Percentiles rank a stretch among this genome's conserved stretches.
Evolutionary conservation across 2,113 vertebrate species (phyloP).

Genomic region (Oncorhynchus nerka): DNA sequence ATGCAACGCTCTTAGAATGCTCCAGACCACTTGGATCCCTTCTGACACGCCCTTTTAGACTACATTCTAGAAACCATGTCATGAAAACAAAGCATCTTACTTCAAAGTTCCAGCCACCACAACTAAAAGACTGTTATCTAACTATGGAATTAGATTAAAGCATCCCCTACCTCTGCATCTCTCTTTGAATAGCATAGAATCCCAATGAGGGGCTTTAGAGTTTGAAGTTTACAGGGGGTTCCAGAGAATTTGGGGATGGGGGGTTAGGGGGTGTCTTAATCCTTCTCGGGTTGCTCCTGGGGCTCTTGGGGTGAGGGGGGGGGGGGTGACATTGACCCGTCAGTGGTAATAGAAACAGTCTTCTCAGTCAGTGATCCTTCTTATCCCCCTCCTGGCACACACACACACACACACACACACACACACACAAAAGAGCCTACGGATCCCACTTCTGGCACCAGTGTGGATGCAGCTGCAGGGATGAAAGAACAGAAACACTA

Average conservation of each 20-base stretch:
- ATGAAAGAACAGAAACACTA: slow-evolving; percentile 10
- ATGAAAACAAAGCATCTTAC: neutral
- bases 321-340: too few species aligned
- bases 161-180: neutral
- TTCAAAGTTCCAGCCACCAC: too few species aligned
- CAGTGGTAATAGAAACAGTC: slow-evolving; percentile 25
- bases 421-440: too few species aligned
- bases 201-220: slow-evolving; percentile 19
- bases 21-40: neutral
- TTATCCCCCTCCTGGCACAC: too few species aligned
- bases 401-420: too few species aligned
- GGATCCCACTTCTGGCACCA: slow-evolving; percentile 25
- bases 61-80: neutral
- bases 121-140: too few species aligned
- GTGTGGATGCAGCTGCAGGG: slow-evolving; percentile 12
- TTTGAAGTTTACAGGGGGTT: slow-evolving; percentile 2
- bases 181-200: slow-evolving; percentile 5
- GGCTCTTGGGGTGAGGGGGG: slow-evolving; percentile 2
- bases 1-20: neutral
- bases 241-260: too few species aligned
- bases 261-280: too few species aligned
- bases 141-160: too few species aligned
- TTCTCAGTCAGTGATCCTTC: slow-evolving; percentile 12
- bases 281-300: slow-evolving; percentile 5
- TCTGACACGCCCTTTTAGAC: neutral